Base-by-base conservation (phyloP, 2,797 vertebrate species). In the Danio tinwini region DNA sequence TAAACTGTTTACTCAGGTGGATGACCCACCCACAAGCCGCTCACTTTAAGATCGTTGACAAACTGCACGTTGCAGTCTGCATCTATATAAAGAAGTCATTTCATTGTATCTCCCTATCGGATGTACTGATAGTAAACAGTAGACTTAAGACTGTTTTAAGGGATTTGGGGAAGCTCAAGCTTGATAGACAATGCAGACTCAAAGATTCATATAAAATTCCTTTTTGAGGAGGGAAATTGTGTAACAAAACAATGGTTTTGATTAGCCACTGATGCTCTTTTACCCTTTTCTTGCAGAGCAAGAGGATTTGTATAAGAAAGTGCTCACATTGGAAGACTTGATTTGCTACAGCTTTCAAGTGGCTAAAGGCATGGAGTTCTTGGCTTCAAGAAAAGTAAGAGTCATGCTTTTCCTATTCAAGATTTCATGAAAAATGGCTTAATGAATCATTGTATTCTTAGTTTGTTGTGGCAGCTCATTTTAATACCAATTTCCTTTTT, bases 311-410 rank as follows among this genome's bases (percentile, higher is more conserved):
- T 96, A 97, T 84, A 98, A 98, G 89, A 90, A 92, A 84, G 91
- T 96, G 71, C 89, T 98, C 89, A 96, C 95, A 7, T 82, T 98
- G 93, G 96, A 98, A 86, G 96, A 97, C 87, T 91, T 98, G 84
- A 97, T 98, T 82, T 97, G 95, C 91, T 98, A 98, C 89, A 97
- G 96, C 89, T 98, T 97, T 91, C 97, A 98, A 91, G 96, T 98
- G 75, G 95, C 96, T 73, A 98, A 97, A 91, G 97, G 96, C 89
- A 98, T 97, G 97, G 97, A 98, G 88, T 97, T 98, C 87, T 92
- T 98, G 75, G 95, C 96, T 69, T 98, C 97, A 64, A 94, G 97
- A 91, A 98, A 97, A 93, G 96, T 98, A 93, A 89, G 91, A 68
- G 77, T 65, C 12, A 47, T 11, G 7, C 21, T 56, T 69, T 19